Conservation (phyloP, 2,113 vertebrate genomes). For the Prinia subflava region DNA sequence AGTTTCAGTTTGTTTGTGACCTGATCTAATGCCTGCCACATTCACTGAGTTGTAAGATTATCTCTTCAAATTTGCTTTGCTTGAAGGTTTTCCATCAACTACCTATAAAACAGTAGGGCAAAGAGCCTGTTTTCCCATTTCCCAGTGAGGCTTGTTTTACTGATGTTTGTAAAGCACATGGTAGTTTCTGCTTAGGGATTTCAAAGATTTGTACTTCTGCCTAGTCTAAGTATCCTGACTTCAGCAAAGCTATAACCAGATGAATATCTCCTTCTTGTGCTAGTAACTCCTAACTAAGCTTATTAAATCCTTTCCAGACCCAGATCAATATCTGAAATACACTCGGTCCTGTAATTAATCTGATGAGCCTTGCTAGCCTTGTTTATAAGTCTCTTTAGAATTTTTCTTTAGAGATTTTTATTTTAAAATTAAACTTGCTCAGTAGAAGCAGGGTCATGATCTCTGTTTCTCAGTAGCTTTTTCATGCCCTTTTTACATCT, state of each 20-base stretch:
- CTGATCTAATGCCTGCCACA: background rate
- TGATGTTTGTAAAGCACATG: background rate
- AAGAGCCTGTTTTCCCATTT: background rate
- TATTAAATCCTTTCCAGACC: slow-evolving; percentile 35
- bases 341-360: slow-evolving; percentile 51
- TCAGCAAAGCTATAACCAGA: slow-evolving; percentile 38
- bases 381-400: background rate
- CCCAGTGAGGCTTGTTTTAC: background rate
- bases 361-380: background rate
- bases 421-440: slow-evolving; percentile 35
- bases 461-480: slow-evolving; percentile 5
- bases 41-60: background rate
- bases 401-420: slow-evolving; percentile 27
- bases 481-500: slow-evolving; percentile 23
- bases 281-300: slow-evolving; percentile 32
- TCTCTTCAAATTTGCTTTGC: background rate
- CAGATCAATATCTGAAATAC: slow-evolving; percentile 47
- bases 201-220: background rate
- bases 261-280: background rate
- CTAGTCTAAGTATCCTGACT: background rate
- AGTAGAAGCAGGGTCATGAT: slow-evolving; percentile 8
- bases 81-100: background rate
- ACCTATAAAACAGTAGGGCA: background rate
- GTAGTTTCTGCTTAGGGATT: background rate
- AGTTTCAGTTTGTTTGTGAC: background rate